These are phyloP conservation scores for Machimus rusticus DNA, from an alignment of 2,888 invertebrate genomes.

Conservation along the genomic window DNA sequence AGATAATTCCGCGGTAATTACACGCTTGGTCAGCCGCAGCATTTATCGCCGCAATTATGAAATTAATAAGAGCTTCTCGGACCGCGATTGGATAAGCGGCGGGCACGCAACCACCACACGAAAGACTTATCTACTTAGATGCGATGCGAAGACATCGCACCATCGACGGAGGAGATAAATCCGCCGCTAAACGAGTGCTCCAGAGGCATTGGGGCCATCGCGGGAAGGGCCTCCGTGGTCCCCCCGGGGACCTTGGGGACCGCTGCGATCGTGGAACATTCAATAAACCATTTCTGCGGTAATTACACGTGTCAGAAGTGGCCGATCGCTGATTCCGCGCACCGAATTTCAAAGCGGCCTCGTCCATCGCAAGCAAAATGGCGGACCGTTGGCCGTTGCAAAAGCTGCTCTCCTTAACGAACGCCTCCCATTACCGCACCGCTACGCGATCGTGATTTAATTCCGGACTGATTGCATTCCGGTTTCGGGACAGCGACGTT, in stretches of 20 bases:
- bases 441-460: conserved; percentile 21
- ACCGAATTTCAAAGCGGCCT: neutral
- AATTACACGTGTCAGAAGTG: conserved; percentile 18
- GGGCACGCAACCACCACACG: neutral
- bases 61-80: conserved; percentile 19
- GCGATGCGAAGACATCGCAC: neutral
- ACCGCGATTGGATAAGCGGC: neutral
- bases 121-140: neutral
- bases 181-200: neutral
- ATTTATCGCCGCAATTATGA: conserved; percentile 38
- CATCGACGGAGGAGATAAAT: conserved; percentile 12
- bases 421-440: conserved; percentile 24
- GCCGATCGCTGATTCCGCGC: neutral
- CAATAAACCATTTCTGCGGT: conserved; percentile 16
- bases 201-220: neutral
- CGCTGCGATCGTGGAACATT: neutral
- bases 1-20: conserved; percentile 30
- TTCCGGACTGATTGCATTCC: conserved; percentile 37
- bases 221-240: neutral
- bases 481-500: neutral
- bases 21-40: neutral
- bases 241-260: neutral
- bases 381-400: neutral
- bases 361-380: neutral
- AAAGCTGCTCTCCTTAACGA: conserved; percentile 17